phyloP scores from a whole-genome alignment of 2,797 vertebrate species.

The Geotrypetes seraphini region DNA sequence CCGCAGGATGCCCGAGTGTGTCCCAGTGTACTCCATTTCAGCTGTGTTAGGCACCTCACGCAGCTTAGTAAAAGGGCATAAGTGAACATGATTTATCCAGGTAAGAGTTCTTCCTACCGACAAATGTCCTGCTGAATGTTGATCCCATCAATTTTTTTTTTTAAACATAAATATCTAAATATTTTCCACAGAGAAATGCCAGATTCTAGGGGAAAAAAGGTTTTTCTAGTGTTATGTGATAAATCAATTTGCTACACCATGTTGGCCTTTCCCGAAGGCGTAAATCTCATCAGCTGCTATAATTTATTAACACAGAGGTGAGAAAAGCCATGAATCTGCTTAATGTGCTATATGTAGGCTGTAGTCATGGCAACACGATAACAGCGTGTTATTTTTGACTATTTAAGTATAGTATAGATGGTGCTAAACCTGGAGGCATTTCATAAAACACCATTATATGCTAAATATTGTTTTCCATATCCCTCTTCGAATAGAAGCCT shows the following conservation, averaged over 20 bases:
- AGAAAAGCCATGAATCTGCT: slow-evolving; percentile 68
- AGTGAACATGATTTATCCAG: too few relatives aligned
- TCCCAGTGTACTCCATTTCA: too few relatives aligned
- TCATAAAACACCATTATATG: too few relatives aligned
- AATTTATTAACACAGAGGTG: slow-evolving; percentile 67
- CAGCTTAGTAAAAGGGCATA: too few relatives aligned
- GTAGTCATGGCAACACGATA: slow-evolving; percentile 64
- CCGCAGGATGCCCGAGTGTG: too few relatives aligned
- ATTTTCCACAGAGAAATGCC: slow-evolving; percentile 8
- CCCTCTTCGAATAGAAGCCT: too few relatives aligned
- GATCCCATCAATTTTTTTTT: too few relatives aligned
- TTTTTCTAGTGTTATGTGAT: slow-evolving; percentile 31
- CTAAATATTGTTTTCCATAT: too few relatives aligned
- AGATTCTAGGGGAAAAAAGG: slow-evolving; percentile 27
- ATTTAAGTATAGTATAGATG: slow-evolving; percentile 62
- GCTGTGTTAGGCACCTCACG: too few relatives aligned
- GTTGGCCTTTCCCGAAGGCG: slow-evolving; percentile 45
- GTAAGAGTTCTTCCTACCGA: too few relatives aligned
- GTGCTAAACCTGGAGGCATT: slow-evolving; percentile 46
- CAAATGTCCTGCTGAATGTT: too few relatives aligned
- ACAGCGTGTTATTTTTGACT: slow-evolving; percentile 51
- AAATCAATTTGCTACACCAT: slow-evolving; percentile 47
- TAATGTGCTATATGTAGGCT: slow-evolving; percentile 68
- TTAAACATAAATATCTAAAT: slow-evolving; percentile 6
- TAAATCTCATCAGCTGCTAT: slow-evolving; percentile 55